phyloP scores from a whole-genome alignment of 2,797 vertebrate genomes.

The Hyperoplus lanceolatus region DNA sequence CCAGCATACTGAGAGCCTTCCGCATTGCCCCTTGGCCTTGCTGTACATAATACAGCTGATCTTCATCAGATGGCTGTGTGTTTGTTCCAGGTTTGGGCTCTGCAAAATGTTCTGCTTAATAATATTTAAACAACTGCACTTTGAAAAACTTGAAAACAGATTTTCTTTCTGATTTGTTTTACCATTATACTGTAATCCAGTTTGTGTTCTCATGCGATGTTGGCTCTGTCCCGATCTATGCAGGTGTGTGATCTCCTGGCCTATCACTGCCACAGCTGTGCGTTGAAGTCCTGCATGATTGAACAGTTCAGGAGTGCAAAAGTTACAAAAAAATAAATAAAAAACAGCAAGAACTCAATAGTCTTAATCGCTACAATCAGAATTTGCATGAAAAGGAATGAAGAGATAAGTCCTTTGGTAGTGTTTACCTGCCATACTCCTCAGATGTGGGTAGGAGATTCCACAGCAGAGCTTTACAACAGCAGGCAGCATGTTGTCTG shows the following conservation, averaged over 20 bases:
- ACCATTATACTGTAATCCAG: conserved; percentile 49
- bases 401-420: neutral
- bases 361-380: neutral
- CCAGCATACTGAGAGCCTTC: conserved; percentile 81
- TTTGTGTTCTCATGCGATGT: conserved; percentile 24
- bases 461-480: conserved; percentile 90
- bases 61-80: conserved; percentile 27
- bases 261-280: conserved; percentile 77
- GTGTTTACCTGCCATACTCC: conserved; percentile 82
- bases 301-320: neutral
- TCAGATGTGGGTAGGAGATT: conserved; percentile 87
- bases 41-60: conserved; percentile 72
- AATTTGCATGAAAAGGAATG: neutral
- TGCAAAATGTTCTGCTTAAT: conserved; percentile 41
- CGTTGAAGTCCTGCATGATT: conserved; percentile 80
- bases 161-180: neutral
- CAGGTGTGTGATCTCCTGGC: conserved; percentile 77
- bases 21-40: conserved; percentile 83
- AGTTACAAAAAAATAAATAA: neutral
- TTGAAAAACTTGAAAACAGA: neutral
- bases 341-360: neutral
- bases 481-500: conserved; percentile 84
- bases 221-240: conserved; percentile 47
- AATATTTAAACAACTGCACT: neutral
- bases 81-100: conserved; percentile 46